Evolutionary conservation across 2,113 vertebrate genomes (phyloP).

Genomic region (Nyctibius bracteatus): DNA sequence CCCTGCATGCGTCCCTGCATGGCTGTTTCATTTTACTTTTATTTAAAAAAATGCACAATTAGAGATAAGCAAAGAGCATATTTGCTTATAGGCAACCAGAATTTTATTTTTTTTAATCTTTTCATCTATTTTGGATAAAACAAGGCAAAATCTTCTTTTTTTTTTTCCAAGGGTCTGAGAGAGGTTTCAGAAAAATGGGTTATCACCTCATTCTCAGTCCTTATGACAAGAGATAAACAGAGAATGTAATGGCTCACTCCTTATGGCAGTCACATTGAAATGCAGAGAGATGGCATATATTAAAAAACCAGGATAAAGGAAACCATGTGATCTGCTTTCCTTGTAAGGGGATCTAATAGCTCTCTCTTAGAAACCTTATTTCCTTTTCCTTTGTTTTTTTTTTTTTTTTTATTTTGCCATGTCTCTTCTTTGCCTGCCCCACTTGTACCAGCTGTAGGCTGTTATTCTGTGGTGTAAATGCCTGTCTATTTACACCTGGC

Average conservation of each 20-base stretch:
- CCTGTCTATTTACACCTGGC: background rate
- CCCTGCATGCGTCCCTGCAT: background rate
- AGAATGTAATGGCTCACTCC: conserved; percentile 48
- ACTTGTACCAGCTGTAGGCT: background rate
- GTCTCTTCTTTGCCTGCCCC: background rate
- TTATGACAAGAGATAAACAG: conserved; percentile 39
- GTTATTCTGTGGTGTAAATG: background rate
- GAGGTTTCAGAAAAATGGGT: conserved; percentile 30
- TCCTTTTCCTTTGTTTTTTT: background rate
- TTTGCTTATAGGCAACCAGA: background rate
- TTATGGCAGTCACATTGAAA: conserved; percentile 37
- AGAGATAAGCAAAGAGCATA: background rate
- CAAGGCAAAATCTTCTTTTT: background rate
- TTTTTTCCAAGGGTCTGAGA: background rate
- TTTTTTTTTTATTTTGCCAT: background rate
- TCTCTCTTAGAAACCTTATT: background rate
- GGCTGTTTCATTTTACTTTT: background rate
- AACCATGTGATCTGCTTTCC: conserved; percentile 40
- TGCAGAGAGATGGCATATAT: conserved; percentile 18
- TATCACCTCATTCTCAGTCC: conserved; percentile 28
- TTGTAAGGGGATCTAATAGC: conserved; percentile 47
- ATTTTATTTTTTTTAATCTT: background rate
- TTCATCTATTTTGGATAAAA: background rate
- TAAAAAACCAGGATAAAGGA: conserved; percentile 51
- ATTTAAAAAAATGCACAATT: background rate